Evolutionary conservation across 1,140 invertebrate genomes (phyloP), one percentile per base, ranked within the genome.

Genomic region (Drosophila sp.): DNA sequence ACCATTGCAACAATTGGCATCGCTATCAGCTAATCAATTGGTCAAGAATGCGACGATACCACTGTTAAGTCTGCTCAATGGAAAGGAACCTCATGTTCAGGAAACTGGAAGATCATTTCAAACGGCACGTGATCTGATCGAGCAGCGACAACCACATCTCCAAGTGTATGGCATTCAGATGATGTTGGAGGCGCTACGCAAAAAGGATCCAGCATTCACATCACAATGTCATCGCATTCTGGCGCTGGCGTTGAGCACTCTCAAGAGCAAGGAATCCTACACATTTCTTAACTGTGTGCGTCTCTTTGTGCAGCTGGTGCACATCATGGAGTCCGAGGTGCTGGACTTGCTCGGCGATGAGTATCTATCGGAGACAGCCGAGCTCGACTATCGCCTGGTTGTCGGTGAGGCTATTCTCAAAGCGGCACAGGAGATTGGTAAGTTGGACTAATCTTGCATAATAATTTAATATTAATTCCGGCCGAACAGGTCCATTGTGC

Each of bases 391-490:
- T 53, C 91, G 95, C 34, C 92, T 96, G 50, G 97, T 97, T 92
- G 81, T 97, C 14, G 96, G 96, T 0, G 96, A 97, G 93, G 94
- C 95, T 61, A 90, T 97, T 0, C 93, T 97, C 0, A 95, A 95
- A 91, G 93, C 95, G 7, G 93, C 94, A 0, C 94, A 94, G 86
- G 90, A 92, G 41, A 92, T 97, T 69, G 96, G 96, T 95, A 92
- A 89, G 90, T 34, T 7, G 4, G 8, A 0, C 18, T 9, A 2
- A 13, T 27, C 13, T 3, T 2, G 8, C 11, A 29, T 7, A 9
- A 2, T 16, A 4, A 4, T 0, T 29, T 21, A 1, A 2, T 11
- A 9, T n/a, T 21, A 53, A 18, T 18, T 7, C 14, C 13, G 36
- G 6, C 21, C n/a, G 1, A n/a, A 34, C 67, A 96, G 95, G 95